These are phyloP conservation scores for Melipona quadrifasciata DNA, from an alignment of 1,140 invertebrate genomes.

Conservation along the genomic window DNA sequence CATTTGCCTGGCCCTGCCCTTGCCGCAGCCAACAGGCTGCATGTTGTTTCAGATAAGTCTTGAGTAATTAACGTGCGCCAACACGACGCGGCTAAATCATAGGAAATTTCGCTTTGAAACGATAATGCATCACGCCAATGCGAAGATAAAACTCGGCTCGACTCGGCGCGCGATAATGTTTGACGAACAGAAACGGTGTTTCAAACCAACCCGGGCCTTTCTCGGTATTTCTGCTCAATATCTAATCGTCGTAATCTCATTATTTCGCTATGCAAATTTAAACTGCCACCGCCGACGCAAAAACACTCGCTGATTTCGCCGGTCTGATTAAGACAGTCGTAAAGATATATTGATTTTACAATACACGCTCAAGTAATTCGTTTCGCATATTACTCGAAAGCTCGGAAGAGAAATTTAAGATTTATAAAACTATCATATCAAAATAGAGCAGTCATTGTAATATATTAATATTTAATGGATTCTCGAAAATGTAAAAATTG, in stretches of 20 bases:
- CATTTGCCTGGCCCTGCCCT: neutral
- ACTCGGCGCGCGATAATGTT: neutral
- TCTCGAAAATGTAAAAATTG: no score
- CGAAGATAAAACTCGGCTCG: neutral
- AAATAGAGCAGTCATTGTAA: no score
- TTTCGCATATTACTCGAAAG: neutral
- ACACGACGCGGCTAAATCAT: neutral
- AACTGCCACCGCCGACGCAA: neutral
- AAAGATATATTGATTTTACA: neutral
- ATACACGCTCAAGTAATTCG: neutral
- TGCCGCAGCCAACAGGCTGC: neutral
- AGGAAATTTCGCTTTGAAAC: slow-evolving; percentile 4
- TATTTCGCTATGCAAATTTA: neutral
- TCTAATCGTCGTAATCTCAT: neutral
- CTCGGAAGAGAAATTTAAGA: no score
- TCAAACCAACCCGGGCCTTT: neutral
- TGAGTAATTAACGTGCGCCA: slow-evolving; percentile 10
- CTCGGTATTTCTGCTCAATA: neutral
- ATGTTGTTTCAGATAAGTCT: slow-evolving; percentile 24
- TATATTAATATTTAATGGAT: no score
- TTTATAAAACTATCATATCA: no score
- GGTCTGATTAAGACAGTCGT: neutral
- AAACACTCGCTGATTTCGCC: neutral
- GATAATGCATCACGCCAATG: neutral
- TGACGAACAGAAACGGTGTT: neutral